Evolutionary conservation across 1,140 invertebrate genomes (phyloP), one percentile per base, ranked within the genome.

Genomic region (Papilio helenus): DNA sequence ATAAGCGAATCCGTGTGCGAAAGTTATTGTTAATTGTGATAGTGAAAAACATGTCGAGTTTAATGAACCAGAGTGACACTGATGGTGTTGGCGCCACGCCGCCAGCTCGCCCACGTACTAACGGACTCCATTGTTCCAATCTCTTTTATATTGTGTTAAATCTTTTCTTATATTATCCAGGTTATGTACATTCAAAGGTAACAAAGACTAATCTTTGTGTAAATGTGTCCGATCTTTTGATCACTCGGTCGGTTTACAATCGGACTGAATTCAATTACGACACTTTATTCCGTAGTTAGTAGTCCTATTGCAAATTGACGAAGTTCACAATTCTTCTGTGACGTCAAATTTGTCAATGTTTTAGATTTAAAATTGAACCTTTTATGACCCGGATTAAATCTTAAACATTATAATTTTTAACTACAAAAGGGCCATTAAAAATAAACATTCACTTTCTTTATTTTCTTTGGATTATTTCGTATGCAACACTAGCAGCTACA

Each of bases 381-480:
- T 5, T n/a, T 20, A 20, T 20, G 51, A 55, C n/a, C 51, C n/a
- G 7, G 51, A 55, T 55, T 55, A 55, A 18, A 55, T 20, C n/a
- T 3, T 4, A 29, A 29, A 7, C 1, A 29, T 14, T 26, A 65
- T 68, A 26, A 14, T 34, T 18, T 29, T 34, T 68, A 26, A 68
- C 26, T 29, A 34, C 73, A 55, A 79, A 81, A 79, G 74, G 74
- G 77, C 79, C 79, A 42, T 76, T 79, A 81, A 86, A 86, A 86
- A 82, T 73, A 23, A 82, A 83, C 82, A 49, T 88, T 89, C 85
- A 89, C 89, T 92, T 91, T 90, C 88, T 90, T 89, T 80, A 80
- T 84, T 84, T 80, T 86, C 72, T 79, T 46, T 83, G 73, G 80
- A 82, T 61, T 80, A 84, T 91, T 87, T 86, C 61, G 84, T 90